Base-by-base conservation (phyloP, 1,140 invertebrate genomes). In the Pteromalus puparum region DNA sequence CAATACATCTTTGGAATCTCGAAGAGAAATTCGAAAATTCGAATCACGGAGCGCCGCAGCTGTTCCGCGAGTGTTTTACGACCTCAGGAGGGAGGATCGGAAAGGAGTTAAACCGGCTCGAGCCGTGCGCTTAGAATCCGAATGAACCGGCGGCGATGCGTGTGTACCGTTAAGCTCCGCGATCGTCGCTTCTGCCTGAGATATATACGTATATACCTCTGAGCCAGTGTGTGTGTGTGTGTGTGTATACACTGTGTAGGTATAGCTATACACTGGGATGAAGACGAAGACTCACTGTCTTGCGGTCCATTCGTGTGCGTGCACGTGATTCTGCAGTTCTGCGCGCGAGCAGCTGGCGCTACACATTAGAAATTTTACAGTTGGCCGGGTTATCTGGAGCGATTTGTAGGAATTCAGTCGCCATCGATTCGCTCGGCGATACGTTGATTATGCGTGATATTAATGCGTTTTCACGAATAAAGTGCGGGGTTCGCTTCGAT, bases 91-190 rank as follows among this genome's bases (percentile, higher is more conserved):
- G 53, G 82, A 84, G 26, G 15, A 30, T 26, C 67, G 3, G 81
- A 85, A 85, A 87, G 86, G 38, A 81, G 81, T 70, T 77, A 48
- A 79, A 82, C 67, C 75, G 68, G 48, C 67, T 85, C 13, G 34
- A 61, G 26, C 24, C 26, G 34, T 10, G 67, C 46, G 74, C 67
- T 77, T 72, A 83, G 82, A 83, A 83, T 83, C 74, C 67, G 38
- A 83, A 83, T 78, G 75, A 83, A 74, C 26, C 73, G 34, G n/a
- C 24, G 74, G 38, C 28, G 30, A 42, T 75, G 73, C 53, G 53
- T n/a, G 21, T 61, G 53, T 70, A 70, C 67, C 67, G 67, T 70
- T 70, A 70, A 70, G 26, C 67, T 12, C 3, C 12, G 67, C 68
- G 26, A 34, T 72, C 38, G 34, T 30, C 73, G 30, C 34, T 74